Base-by-base conservation (phyloP, 2,797 vertebrate genomes). In the Ctenopoma multispine region DNA sequence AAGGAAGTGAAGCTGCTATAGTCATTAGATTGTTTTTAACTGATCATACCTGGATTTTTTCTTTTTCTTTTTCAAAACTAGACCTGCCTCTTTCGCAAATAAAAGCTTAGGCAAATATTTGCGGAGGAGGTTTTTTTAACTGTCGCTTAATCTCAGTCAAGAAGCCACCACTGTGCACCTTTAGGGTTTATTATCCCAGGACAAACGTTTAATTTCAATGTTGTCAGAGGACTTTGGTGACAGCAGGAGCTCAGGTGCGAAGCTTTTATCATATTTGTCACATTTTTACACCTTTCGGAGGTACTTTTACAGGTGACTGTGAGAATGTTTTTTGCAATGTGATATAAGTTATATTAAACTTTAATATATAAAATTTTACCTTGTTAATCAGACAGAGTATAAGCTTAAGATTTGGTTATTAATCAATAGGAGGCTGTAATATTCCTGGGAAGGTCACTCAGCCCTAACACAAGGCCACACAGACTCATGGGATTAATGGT, bases 401-500 rank as follows among this genome's bases (percentile, higher is more conserved):
- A n/a, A 75, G 75, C 59, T 82, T 41, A 63, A 76, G 44, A 72
- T 62, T 58, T 63, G 55, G 44, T 63, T 13, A 44, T 10, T 68
- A 51, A 66, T 82, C 66, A 79, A 51, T 61, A 79, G 13, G 15
- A 44, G 71, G 76, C 47, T 69, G 43, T 65, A 64, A 50, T 75
- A 29, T 77, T 77, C 49, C 41, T 38, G 27, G 50, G 57, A 79
- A 83, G 79, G 78, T 68, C 77, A 81, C 61, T 78, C 64, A 60
- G 24, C 57, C 67, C 75, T 69, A 81, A 74, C 76, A 58, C 69
- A 71, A 61, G 41, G 53, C 81, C 63, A 69, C 75, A 64, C 63
- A 55, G 69, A 74, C 75, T 80, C 36, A 55, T 73, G 76, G 81
- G 92, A 91, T 94, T 94, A 94, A 95, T 93, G 84, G 87, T 94